A percentile compares a stretch with the other conserved stretches of the same genome.
phyloP scores from a whole-genome alignment of 2,888 invertebrate species.

The Timema cristinae region DNA sequence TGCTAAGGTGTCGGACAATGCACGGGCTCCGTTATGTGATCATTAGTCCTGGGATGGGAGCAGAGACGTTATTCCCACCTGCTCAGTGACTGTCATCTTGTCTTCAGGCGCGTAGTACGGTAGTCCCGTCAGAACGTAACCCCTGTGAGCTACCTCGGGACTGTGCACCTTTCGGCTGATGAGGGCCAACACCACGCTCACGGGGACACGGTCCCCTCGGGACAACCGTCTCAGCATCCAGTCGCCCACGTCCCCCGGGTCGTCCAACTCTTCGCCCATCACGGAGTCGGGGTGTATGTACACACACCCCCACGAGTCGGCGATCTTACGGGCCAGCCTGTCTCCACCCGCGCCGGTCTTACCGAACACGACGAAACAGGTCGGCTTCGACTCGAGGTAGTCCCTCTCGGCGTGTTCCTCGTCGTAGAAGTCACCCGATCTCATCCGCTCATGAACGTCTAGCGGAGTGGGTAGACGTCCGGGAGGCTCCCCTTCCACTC shows the following conservation, averaged over 20 bases:
- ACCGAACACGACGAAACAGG: not conserved
- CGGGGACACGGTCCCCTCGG: not conserved
- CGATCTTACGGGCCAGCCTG: not conserved
- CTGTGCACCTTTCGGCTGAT: not conserved
- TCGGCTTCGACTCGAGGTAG: not conserved
- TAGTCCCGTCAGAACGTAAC: not conserved
- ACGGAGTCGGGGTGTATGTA: not conserved
- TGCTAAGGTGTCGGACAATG: too few relatives aligned
- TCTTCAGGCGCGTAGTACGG: not conserved
- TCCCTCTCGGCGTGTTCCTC: not conserved
- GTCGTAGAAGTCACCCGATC: constrained; percentile 9
- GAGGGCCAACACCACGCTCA: not conserved
- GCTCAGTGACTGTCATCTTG: not conserved
- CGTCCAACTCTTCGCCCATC: not conserved
- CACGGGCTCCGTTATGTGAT: too few relatives aligned
- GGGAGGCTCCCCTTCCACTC: not conserved
- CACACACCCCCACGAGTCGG: not conserved
- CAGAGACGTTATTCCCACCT: not conserved
- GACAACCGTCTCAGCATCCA: not conserved
- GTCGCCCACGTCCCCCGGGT: not conserved
- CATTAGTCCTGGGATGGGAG: too few relatives aligned
- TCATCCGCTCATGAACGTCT: not conserved
- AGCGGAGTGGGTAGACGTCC: not conserved
- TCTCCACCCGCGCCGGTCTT: not conserved
- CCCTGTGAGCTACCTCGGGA: not conserved